Base-by-base conservation (phyloP, 2,113 vertebrate genomes). In the Oryzias curvinotus region DNA sequence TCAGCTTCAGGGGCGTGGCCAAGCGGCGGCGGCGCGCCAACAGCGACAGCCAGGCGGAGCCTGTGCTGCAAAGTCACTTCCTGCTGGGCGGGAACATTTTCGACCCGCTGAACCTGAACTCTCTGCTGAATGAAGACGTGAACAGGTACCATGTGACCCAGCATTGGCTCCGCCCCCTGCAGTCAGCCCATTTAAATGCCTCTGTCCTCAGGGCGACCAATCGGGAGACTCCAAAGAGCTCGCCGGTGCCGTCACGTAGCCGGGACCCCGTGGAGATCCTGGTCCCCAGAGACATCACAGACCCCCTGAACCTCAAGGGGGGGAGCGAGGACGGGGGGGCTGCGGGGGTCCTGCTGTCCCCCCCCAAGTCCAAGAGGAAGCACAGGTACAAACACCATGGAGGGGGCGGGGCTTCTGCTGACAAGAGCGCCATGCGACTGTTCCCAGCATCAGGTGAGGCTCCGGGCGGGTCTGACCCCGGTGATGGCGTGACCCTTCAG, bases 71-170 rank as follows among this genome's bases (percentile, higher is more conserved):
- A 0, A 94, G 91, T 49, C 91, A 95, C 75, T 97, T 97, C 70
- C 89, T 95, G 41, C 59, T 98, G 73, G 96, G 96, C 0, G 96
- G 96, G 16, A 98, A 97, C 81, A 98, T 97, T 68, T 96, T 96
- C 10, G 95, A 97, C 77, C 96, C 96, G 0, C 84, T 98, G 14
- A 98, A 98, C 78, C 93, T 98, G 43, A 98, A 98, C 89, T 96
- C 95, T 0, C 89, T 96, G 1, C 30, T 96, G 87, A 95, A 97
- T 13, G 96, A 97, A 60, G 94, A 97, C 0, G 92, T 97, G 26
- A 97, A 92, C 88, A 92, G 78, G 88, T 89, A 63, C 76, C 68
- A 51, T 23, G 8, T 21, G 49, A 51, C 46, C n/a, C 44, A 45
- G 14, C 16, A 0, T 18, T n/a, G 7, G 45, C 45, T 17, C 45